A percentile compares a stretch with the other conserved stretches of the same genome.
Conservation (phyloP, 1,140 invertebrate genomes). For the Drosophila carrolli region DNA sequence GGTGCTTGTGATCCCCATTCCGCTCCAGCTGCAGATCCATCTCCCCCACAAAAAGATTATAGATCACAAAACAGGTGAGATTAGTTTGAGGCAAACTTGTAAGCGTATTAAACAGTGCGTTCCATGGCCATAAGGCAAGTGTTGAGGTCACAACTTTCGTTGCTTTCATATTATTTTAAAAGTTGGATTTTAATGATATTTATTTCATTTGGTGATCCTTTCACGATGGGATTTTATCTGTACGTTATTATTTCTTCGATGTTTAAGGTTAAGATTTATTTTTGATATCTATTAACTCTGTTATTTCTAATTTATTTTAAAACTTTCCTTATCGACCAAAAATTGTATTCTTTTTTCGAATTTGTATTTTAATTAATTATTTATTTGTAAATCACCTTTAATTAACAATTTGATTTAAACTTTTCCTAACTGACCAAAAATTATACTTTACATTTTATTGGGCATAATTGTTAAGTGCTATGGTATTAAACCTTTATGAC, state of each 20-base stretch:
- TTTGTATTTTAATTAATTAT: not conserved
- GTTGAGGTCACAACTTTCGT: not conserved
- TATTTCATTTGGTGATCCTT: not conserved
- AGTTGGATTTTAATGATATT: not conserved
- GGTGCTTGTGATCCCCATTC: conserved; percentile 5
- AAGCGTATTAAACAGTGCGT: conserved; percentile 1
- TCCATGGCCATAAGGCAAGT: conserved; percentile 7
- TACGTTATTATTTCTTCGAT: not conserved
- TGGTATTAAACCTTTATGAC: conserved; percentile 2
- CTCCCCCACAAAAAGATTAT: not conserved
- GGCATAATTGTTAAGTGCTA: not conserved
- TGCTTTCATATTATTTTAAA: not conserved
- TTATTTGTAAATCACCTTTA: not conserved
- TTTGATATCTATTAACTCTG: no score
- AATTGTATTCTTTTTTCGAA: not conserved
- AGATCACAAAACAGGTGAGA: conserved; percentile 1
- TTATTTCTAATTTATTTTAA: not conserved
- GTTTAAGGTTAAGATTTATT: not conserved
- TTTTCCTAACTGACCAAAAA: conserved; percentile 1
- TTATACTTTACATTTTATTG: not conserved
- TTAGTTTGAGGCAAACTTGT: not conserved
- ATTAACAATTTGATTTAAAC: not conserved
- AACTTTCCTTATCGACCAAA: not conserved
- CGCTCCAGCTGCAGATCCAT: conserved; percentile 1
- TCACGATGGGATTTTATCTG: not conserved